Base-by-base conservation (phyloP, 2,888 invertebrate species). In the Blomia tropicalis region DNA sequence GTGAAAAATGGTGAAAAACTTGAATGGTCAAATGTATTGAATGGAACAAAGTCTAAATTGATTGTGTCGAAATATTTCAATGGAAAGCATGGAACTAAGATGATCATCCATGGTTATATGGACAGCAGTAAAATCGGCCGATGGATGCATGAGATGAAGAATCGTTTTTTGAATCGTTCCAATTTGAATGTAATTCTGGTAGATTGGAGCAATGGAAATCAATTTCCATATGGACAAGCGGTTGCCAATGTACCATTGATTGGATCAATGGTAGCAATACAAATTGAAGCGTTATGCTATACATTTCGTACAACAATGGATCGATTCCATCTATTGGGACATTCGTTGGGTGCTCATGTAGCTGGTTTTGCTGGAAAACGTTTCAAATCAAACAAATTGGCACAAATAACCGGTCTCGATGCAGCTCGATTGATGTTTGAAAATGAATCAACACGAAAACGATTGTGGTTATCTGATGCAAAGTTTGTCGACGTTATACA, bases 161-260 rank as follows among this genome's bases (percentile, higher is more conserved):
- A 81, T 60, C 83, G 84, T 29, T 75, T 91, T n/a, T 73, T 91
- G 5, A 78, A 79, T 1, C 79, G 82, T 60, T 82, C 82, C 43
- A 80, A 81, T 58, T 82, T 83, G 44, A 84, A 85, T 60, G 84
- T 89, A 0, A 77, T 88, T 17, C 78, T 85, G 0, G 81, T 90
- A 1, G 89, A 89, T 71, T 91, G 90, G 91, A 81, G 64, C 81
- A 81, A 85, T 4, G 91, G 89, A 0, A 84, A 89, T 0, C 82
- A 82, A 65, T 88, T 89, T 0, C 88, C 89, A 0, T 93, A 92
- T 72, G 83, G 85, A 0, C 89, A 91, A 73, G 91, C 93, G 0
- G 89, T 87, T 1, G 89, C 90, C 1, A 92, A 92, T 71, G 87
- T 87, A 23, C 78, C 91, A 59, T 77, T 92, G 17, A 83, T 91